These are phyloP conservation scores for Ceratotherium simum DNA, from an alignment of 2,113 vertebrate species.

Conservation along the genomic window DNA sequence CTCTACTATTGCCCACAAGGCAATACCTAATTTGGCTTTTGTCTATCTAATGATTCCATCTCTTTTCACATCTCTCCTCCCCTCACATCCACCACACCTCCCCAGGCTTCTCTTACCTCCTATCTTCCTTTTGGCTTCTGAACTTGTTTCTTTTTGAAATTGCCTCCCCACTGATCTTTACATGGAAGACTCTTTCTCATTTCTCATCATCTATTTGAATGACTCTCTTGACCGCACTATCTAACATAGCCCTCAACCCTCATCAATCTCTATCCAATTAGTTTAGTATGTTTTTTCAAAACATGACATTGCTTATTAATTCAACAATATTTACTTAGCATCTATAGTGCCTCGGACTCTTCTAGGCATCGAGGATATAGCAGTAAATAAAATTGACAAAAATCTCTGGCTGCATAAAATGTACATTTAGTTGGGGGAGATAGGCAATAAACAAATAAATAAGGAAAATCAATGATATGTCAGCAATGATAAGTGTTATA, in stretches of 20 bases:
- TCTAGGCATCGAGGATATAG: not conserved
- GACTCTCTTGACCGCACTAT: not conserved
- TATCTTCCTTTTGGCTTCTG: not conserved
- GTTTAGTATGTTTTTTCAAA: not conserved
- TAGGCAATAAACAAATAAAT: not conserved
- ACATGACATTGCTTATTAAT: not conserved
- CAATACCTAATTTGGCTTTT: not conserved
- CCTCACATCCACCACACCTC: rapidly evolving
- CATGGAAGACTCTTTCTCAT: not conserved
- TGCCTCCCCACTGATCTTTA: not conserved
- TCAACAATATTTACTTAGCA: not conserved
- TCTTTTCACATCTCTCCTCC: not conserved
- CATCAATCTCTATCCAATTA: not conserved
- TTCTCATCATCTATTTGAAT: not conserved
- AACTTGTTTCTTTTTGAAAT: not conserved
- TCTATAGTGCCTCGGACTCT: not conserved
- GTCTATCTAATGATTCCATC: not conserved
- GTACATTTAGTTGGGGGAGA: not conserved
- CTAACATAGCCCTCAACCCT: not conserved
- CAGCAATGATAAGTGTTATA: not conserved
- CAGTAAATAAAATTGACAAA: not conserved
- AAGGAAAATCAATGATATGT: not conserved
- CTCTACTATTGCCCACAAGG: not conserved
- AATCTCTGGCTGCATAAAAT: not conserved
- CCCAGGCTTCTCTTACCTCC: not conserved